A percentile compares a stretch with the other conserved stretches of the same genome.
Evolutionary conservation across 2,797 vertebrate species (phyloP).

Genomic region (Sebastes trivittatus): DNA sequence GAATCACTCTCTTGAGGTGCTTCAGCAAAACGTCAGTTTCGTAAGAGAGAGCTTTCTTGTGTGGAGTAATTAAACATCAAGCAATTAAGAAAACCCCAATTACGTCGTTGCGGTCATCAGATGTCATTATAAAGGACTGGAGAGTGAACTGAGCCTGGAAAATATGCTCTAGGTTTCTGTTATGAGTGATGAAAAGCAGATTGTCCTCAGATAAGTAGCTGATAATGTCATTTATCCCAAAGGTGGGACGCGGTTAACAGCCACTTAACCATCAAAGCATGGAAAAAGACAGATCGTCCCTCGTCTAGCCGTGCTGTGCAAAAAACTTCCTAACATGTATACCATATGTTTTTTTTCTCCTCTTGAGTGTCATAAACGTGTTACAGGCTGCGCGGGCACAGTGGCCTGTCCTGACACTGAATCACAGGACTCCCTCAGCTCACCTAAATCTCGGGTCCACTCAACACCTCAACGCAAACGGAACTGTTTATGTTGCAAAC

Average conservation of each 20-base stretch:
- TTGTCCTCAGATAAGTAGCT: constrained; percentile 60
- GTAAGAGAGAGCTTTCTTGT: not conserved
- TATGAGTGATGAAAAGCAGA: constrained; percentile 52
- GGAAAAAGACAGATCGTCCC: constrained; percentile 63
- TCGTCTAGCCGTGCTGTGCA: constrained; percentile 42
- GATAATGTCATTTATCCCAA: constrained; percentile 69
- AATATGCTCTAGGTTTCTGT: constrained; percentile 16
- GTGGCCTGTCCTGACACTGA: constrained; percentile 69
- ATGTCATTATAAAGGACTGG: not conserved
- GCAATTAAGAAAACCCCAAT: constrained; percentile 25
- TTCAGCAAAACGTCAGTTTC: constrained; percentile 11
- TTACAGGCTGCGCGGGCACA: constrained; percentile 61
- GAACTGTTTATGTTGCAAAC: constrained; percentile 74
- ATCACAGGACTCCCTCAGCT: constrained; percentile 67
- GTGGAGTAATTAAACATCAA: constrained; percentile 21
- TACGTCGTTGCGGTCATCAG: not conserved
- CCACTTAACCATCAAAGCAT: constrained; percentile 65
- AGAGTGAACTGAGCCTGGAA: constrained; percentile 22
- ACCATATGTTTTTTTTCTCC: constrained; percentile 66
- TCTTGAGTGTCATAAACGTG: constrained; percentile 73
- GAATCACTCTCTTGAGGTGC: constrained; percentile 11
- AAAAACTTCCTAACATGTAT: constrained; percentile 64
- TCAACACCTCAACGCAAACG: constrained; percentile 77
- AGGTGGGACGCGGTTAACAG: constrained; percentile 62
- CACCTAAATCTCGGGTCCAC: constrained; percentile 73